phyloP scores from a whole-genome alignment of 2,113 vertebrate species.

The Anseranas semipalmata region DNA sequence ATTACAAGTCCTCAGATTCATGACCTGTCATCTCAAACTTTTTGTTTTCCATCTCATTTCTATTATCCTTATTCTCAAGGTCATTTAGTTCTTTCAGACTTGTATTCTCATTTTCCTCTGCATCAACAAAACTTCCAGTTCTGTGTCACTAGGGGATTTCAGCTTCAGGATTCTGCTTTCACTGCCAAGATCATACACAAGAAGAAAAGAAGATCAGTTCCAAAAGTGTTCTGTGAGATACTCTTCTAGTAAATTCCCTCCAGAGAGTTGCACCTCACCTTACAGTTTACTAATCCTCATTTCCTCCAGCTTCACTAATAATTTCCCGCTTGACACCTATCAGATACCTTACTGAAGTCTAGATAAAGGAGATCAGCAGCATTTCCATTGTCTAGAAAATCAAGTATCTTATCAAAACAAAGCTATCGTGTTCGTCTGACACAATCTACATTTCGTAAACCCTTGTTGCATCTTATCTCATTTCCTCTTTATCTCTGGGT shows the following conservation, averaged over 20 bases:
- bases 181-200: background rate
- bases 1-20: background rate
- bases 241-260: constrained; percentile 10
- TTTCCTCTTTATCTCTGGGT: constrained; percentile 50
- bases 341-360: constrained; percentile 53
- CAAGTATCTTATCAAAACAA: constrained; percentile 68
- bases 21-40: background rate
- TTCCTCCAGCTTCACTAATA: constrained; percentile 22
- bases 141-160: background rate
- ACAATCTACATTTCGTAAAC: constrained; percentile 47
- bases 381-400: constrained; percentile 51
- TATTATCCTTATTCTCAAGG: constrained; percentile 12
- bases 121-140: background rate
- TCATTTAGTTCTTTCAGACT: constrained; percentile 7
- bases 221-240: constrained; percentile 10
- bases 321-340: constrained; percentile 53
- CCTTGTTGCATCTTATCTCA: constrained; percentile 61
- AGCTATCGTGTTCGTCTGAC: constrained; percentile 58
- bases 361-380: constrained; percentile 60
- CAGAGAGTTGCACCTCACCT: constrained; percentile 21
- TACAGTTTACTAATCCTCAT: constrained; percentile 47
- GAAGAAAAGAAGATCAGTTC: constrained; percentile 21
- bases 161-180: constrained; percentile 28
- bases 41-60: constrained; percentile 5
- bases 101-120: background rate